Evolutionary conservation across 2,888 invertebrate genomes (phyloP).

Genomic region (Cheilosia vulpina): DNA sequence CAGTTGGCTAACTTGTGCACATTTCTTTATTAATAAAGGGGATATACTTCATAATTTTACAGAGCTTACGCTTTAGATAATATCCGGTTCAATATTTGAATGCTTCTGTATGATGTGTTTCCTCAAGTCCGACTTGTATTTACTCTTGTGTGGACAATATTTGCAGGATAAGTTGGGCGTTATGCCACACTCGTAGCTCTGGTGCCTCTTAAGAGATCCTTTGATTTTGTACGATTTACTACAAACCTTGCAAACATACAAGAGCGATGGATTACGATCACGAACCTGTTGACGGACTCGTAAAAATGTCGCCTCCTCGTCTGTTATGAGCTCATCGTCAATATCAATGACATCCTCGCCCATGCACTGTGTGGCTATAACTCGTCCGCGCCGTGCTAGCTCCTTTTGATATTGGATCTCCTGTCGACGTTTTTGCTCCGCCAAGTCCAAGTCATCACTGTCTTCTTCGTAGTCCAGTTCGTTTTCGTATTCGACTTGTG

Average conservation of each 20-base stretch:
- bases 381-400: constrained; percentile 43
- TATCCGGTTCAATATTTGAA: constrained; percentile 66
- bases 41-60: background rate
- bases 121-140: constrained; percentile 83
- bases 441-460: constrained; percentile 42
- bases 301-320: constrained; percentile 67
- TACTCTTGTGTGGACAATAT: constrained; percentile 83
- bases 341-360: constrained; percentile 72
- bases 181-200: constrained; percentile 88
- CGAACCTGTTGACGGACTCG: constrained; percentile 44
- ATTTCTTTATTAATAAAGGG: no score
- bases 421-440: constrained; percentile 45
- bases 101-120: constrained; percentile 83
- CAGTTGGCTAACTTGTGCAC: no score
- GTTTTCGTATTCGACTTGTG: constrained; percentile 10
- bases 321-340: constrained; percentile 46
- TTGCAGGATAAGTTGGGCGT: constrained; percentile 81
- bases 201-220: constrained; percentile 90
- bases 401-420: constrained; percentile 44
- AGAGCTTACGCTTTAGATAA: constrained; percentile 35
- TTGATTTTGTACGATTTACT: constrained; percentile 93
- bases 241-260: constrained; percentile 88
- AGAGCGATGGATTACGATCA: background rate
- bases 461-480: constrained; percentile 42
- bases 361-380: constrained; percentile 71